Evolutionary conservation across 1,140 invertebrate species (phyloP).

Genomic region (Drosophila pseudoananassae): DNA sequence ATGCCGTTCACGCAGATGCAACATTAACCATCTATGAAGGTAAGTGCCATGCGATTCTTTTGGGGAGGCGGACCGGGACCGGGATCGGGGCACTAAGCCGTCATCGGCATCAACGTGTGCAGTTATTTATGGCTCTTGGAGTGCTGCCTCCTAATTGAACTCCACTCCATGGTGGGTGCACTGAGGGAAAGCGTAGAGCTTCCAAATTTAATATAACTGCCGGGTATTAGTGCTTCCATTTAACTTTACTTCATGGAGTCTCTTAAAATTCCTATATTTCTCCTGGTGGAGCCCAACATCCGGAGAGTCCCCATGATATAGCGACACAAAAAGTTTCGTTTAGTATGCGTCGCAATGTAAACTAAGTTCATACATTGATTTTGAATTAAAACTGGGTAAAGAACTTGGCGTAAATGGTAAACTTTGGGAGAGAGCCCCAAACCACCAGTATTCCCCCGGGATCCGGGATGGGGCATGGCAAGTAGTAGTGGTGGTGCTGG

Average conservation of each 20-base stretch:
- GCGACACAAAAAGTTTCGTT: slow-evolving; percentile 66
- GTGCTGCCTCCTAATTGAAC: slow-evolving; percentile 45
- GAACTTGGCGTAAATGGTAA: slow-evolving; percentile 73
- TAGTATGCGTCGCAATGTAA: slow-evolving; percentile 72
- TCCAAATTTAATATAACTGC: too few relatives aligned
- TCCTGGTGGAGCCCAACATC: neutral
- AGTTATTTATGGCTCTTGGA: slow-evolving; percentile 40
- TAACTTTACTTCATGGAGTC: neutral
- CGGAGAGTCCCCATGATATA: slow-evolving; percentile 3
- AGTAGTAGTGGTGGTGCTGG: neutral
- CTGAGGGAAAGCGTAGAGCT: slow-evolving; percentile 4
- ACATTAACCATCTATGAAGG: slow-evolving; percentile 94
- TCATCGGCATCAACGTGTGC: slow-evolving; percentile 30
- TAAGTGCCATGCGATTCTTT: slow-evolving; percentile 83
- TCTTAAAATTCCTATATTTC: neutral
- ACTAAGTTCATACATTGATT: slow-evolving; percentile 82
- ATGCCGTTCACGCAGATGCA: slow-evolving; percentile 95
- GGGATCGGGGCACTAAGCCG: slow-evolving; percentile 18
- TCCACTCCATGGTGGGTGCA: slow-evolving; percentile 9
- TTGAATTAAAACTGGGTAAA: slow-evolving; percentile 82
- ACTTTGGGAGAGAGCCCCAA: slow-evolving; percentile 33
- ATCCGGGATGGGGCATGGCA: neutral
- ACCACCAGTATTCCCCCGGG: slow-evolving; percentile 17
- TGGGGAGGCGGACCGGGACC: neutral
- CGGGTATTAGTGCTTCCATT: neutral